Evolutionary conservation across 2,113 vertebrate genomes (phyloP), one percentile per base, ranked within the genome.

Genomic region (Calypte anna): DNA sequence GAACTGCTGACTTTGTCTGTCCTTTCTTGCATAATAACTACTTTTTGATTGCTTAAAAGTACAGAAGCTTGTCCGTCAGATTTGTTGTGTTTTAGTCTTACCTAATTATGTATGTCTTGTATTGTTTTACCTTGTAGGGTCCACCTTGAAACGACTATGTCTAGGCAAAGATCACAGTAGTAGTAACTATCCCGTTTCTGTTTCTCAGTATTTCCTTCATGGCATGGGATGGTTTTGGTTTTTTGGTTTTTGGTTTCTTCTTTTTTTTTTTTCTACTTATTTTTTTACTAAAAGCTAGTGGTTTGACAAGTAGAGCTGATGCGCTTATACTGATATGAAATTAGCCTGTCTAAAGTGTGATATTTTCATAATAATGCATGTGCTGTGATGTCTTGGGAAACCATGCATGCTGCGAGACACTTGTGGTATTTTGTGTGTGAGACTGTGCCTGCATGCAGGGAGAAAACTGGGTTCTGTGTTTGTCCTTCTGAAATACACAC

Each of bases 111-210:
- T 99, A 64, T 99, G 98, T 99, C 98, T 99, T 99, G 98, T 99
- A 98, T 98, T 98, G 97, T 99, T 98, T 98, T 99, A 98, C 98
- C 98, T 98, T 98, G 98, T 99, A 99, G 99, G 99, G 99, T 99
- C 99, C 98, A 99, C 99, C 98, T 98, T 99, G 99, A 99, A 99
- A 99, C 99, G 99, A 98, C 99, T 99, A 98, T 99, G 99, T 99
- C 99, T 99, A 98, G 99, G 99, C 98, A 99, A 99, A 99, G 99
- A 99, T 97, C 99, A 99, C 98, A 99, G 98, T 99, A 99, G 98
- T 99, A 99, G 99, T 99, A 99, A 99, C 98, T 99, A 99, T 99
- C 98, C 97, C 94, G 94, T 98, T 98, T 99, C 98, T 97, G 98
- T 98, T 98, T 97, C 97, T 98, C 98, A 97, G 97, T 95, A 92